Conservation (phyloP, 2,888 invertebrate genomes). For the Tachina fera region DNA sequence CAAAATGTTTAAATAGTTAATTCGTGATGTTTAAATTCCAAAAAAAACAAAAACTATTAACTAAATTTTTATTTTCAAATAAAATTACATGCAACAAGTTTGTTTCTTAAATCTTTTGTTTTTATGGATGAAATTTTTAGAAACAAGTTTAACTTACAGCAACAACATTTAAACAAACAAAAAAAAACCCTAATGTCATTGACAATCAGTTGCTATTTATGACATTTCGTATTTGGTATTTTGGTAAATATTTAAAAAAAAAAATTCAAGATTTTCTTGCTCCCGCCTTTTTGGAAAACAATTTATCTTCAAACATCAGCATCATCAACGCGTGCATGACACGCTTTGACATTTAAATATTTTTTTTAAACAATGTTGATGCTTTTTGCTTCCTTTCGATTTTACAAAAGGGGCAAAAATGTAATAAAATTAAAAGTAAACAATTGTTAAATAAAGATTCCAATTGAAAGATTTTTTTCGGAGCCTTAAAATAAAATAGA, state of each 20-base stretch:
- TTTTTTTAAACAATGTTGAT: not conserved
- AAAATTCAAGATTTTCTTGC: not conserved
- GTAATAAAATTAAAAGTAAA: slow-evolving; percentile 17
- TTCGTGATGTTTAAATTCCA: slow-evolving; percentile 1
- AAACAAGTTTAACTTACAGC: not conserved
- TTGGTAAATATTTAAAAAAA: not conserved
- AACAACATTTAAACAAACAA: not conserved
- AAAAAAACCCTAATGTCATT: slow-evolving; percentile 59
- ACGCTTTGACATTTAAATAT: slow-evolving; percentile 68
- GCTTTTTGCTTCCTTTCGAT: not conserved
- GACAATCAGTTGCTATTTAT: slow-evolving; percentile 58
- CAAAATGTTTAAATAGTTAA: not conserved
- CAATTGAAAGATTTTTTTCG: not conserved
- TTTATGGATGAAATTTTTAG: not conserved
- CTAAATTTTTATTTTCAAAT: not conserved
- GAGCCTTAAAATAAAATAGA: not conserved
- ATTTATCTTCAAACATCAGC: slow-evolving; percentile 40
- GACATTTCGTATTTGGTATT: slow-evolving; percentile 66
- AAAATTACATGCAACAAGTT: slow-evolving; percentile 12
- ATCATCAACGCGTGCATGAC: slow-evolving; percentile 68
- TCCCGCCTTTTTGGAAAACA: not conserved
- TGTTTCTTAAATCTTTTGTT: slow-evolving; percentile 13
- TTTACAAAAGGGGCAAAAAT: not conserved
- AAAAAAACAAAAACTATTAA: not conserved
- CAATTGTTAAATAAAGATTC: slow-evolving; percentile 20